phyloP scores from a whole-genome alignment of 1,140 invertebrate species.

The Lepidostoma basale region DNA sequence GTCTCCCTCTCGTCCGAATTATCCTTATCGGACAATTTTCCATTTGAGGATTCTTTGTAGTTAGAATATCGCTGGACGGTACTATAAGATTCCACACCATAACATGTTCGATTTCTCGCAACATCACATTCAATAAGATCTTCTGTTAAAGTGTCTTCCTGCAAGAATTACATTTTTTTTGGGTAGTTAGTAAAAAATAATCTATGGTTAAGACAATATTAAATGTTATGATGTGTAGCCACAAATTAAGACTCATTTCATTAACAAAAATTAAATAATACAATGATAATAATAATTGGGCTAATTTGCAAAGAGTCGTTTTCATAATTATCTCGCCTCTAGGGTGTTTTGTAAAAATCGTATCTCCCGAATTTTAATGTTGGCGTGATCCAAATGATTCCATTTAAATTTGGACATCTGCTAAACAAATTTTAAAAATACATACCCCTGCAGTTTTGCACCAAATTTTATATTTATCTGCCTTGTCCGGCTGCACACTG shows the following conservation, averaged over 20 bases:
- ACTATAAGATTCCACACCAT: conserved; percentile 40
- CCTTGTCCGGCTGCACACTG: conserved; percentile 15
- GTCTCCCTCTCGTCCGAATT: conserved; percentile 13
- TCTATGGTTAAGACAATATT: no score
- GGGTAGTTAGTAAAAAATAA: no score
- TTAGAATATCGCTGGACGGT: background rate
- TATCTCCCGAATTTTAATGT: background rate
- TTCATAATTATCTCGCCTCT: no score
- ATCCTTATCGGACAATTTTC: conserved; percentile 22
- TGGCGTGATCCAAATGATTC: background rate
- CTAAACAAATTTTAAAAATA: background rate
- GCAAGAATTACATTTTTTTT: conserved; percentile 13
- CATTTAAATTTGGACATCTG: background rate
- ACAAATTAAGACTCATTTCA: no score
- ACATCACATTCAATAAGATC: conserved; percentile 42
- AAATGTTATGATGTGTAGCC: background rate
- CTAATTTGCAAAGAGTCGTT: no score
- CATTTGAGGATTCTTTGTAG: conserved; percentile 5
- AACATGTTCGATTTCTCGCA: conserved; percentile 36
- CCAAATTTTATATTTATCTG: conserved; percentile 44
- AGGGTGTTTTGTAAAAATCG: no score
- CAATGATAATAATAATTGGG: no score
- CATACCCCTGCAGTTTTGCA: conserved; percentile 41
- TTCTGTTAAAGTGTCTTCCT: conserved; percentile 43
- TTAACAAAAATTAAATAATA: no score